A percentile compares a stretch with the other conserved stretches of the same genome.
These are phyloP conservation scores for Eremobia ochroleuca DNA, from an alignment of 2,888 invertebrate genomes.

Conservation along the genomic window DNA sequence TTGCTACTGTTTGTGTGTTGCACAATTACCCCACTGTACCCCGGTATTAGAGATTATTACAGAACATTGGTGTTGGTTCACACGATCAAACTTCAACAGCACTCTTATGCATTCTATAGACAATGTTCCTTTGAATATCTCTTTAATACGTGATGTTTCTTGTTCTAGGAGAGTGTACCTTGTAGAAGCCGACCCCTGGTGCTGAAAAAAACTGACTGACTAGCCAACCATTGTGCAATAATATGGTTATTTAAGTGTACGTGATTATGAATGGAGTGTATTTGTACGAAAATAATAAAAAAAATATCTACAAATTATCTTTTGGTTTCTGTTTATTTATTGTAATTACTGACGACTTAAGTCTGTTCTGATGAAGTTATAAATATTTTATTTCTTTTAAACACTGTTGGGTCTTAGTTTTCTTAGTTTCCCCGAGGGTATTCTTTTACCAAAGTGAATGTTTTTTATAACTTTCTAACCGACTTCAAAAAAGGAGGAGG, in stretches of 20 bases:
- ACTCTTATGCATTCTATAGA: not conserved
- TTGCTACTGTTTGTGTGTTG: not conserved
- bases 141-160: conserved; percentile 15
- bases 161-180: conserved; percentile 59
- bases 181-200: conserved; percentile 60
- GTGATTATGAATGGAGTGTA: conserved; percentile 56
- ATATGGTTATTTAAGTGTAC: conserved; percentile 52
- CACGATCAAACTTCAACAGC: not conserved
- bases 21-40: not conserved
- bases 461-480: not conserved
- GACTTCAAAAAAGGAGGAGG: not conserved
- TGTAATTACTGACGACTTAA: not conserved
- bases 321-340: conserved; percentile 11
- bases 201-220: conserved; percentile 64
- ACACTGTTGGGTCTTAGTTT: not conserved
- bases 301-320: conserved; percentile 31
- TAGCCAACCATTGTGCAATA: conserved; percentile 52
- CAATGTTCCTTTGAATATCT: not conserved
- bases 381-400: conserved; percentile 3
- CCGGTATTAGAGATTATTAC: not conserved
- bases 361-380: not conserved
- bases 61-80: conserved; percentile 9
- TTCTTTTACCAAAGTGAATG: not conserved
- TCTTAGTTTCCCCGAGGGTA: not conserved
- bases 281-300: conserved; percentile 53